A percentile compares a stretch with the other conserved stretches of the same genome.
Conservation (phyloP, 2,797 vertebrate species). For the Chromis chromis region DNA sequence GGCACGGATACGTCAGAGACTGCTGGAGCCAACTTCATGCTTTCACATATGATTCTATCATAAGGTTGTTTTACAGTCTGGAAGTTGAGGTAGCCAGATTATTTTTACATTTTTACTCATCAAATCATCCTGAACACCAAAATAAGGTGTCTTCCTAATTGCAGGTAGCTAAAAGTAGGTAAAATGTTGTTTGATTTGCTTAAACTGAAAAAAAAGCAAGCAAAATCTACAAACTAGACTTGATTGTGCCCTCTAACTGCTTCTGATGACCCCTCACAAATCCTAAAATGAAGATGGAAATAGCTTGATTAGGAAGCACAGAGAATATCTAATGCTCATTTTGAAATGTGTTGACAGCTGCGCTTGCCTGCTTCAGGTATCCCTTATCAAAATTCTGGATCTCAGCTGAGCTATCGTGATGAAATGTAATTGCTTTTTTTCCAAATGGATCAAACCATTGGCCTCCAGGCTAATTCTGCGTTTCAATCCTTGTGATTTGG, state of each 20-base stretch:
- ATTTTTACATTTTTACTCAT: conserved; percentile 24
- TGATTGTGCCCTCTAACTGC: not conserved
- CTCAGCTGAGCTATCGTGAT: no score
- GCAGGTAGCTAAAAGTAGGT: not conserved
- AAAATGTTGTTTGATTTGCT: not conserved
- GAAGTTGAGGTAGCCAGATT: conserved; percentile 34
- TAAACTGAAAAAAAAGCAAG: not conserved
- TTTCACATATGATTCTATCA: conserved; percentile 59
- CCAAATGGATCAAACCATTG: conserved; percentile 1
- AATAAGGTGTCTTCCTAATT: not conserved
- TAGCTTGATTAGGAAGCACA: not conserved
- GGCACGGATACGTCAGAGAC: conserved; percentile 41
- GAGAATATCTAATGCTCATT: not conserved
- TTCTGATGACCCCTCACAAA: not conserved
- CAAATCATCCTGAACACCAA: not conserved
- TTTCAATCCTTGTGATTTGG: conserved; percentile 13
- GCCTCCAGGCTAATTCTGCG: not conserved
- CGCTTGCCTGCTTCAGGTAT: not conserved
- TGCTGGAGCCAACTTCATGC: conserved; percentile 46
- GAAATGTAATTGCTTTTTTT: no score
- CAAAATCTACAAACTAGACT: not conserved
- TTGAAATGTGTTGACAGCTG: not conserved
- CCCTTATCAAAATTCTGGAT: no score
- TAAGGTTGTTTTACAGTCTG: conserved; percentile 49
- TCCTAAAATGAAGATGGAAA: not conserved